These are phyloP conservation scores for Himalopsyche japonica DNA, from an alignment of 2,888 invertebrate genomes.

Conservation along the genomic window DNA sequence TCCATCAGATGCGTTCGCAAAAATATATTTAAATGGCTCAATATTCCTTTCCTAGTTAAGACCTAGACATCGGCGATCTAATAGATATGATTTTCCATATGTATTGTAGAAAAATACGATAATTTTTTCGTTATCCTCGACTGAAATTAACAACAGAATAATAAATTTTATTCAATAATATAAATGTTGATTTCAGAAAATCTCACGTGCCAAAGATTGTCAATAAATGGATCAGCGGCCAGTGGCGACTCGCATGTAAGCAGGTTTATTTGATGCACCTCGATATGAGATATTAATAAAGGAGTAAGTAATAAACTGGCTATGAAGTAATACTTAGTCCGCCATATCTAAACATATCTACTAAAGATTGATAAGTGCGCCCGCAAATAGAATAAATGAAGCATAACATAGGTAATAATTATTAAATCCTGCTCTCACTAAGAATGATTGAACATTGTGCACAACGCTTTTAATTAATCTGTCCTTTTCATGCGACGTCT, in stretches of 20 bases:
- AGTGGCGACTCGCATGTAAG: not conserved
- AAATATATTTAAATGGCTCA: too few species aligned
- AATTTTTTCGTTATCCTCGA: too few species aligned
- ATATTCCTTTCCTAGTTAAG: too few species aligned
- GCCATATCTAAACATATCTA: not conserved
- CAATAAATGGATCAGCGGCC: not conserved
- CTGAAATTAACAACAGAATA: too few species aligned
- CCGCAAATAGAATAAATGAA: not conserved
- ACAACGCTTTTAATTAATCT: not conserved
- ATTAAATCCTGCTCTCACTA: not conserved
- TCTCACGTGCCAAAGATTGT: not conserved
- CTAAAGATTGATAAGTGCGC: not conserved
- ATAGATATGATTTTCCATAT: too few species aligned
- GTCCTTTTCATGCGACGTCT: not conserved
- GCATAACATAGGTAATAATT: not conserved
- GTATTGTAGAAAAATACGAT: too few species aligned
- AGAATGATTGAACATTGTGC: not conserved
- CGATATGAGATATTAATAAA: not conserved
- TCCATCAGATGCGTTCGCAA: too few species aligned
- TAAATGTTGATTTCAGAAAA: too few species aligned
- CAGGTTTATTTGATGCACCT: not conserved
- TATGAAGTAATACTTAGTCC: not conserved
- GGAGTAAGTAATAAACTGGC: not conserved
- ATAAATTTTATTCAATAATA: too few species aligned
- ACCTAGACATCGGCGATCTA: too few species aligned